phyloP scores from a whole-genome alignment of 2,888 invertebrate genomes.

The Thera obeliscata region DNA sequence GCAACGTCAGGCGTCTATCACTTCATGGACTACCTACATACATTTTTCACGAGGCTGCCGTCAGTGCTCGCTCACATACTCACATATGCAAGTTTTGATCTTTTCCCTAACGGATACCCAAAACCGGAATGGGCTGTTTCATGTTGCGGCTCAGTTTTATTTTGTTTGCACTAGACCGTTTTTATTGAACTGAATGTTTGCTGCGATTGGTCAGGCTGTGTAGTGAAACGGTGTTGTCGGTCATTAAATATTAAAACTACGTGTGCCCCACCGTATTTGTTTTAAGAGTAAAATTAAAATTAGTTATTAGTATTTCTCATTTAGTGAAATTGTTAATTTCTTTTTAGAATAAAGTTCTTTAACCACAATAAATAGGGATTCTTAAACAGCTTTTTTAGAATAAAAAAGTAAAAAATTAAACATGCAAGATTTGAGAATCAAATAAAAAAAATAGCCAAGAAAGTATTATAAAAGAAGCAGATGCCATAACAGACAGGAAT shows the following conservation, averaged over 20 bases:
- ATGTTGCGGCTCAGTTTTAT: slow-evolving; percentile 40
- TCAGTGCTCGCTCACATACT: slow-evolving; percentile 54
- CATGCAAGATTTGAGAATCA: not conserved
- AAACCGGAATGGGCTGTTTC: slow-evolving; percentile 37
- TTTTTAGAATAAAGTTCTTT: no score
- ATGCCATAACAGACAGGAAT: slow-evolving; percentile 12
- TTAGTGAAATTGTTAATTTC: no score
- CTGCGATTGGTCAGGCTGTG: slow-evolving; percentile 2
- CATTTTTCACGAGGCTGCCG: slow-evolving; percentile 66
- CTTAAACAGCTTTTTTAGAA: no score
- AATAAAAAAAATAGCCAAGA: not conserved
- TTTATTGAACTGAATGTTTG: slow-evolving; percentile 23
- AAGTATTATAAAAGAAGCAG: slow-evolving; percentile 2
- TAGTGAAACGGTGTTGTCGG: not conserved
- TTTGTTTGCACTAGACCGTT: slow-evolving; percentile 28
- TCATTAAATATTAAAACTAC: no score
- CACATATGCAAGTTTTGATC: slow-evolving; percentile 52
- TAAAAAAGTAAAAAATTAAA: no score
- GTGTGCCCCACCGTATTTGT: no score
- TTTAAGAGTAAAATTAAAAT: no score
- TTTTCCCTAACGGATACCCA: slow-evolving; percentile 43
- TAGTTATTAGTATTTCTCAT: no score
- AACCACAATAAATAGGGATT: no score
- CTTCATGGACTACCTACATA: slow-evolving; percentile 63
- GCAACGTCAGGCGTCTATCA: slow-evolving; percentile 44